Base-by-base conservation (phyloP, 2,888 invertebrate species). In the Drosophila nigritarsus region DNA sequence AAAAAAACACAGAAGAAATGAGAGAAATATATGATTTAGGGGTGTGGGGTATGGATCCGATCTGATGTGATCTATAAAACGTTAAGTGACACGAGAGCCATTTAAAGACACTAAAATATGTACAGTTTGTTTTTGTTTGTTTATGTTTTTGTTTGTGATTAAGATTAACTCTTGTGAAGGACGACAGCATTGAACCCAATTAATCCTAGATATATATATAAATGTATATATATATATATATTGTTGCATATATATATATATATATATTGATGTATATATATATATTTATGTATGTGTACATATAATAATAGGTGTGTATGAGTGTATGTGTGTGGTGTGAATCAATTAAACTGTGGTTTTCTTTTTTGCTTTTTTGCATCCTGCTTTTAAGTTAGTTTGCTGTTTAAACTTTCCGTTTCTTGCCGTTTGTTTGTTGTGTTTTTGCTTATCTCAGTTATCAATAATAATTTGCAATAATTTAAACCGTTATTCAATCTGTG, bases 121-220 rank as follows among this genome's bases (percentile, higher is more conserved):
- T 85, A 85, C 85, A 85, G 88, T 80, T 87, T 83, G 72, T 53
- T 56, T 55, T 48, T 48, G 15, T 55, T 61, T 32, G 32, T 63
- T 59, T 49, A 24, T 20, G 18, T 48, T 53, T 62, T 63, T 3
- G 29, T 66, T 58, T 64, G 61, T 67, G 66, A 75, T 82, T 75
- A 79, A 73, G 67, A 55, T 80, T 70, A 71, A 75, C 64, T 71
- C 79, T 82, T 78, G 81, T 87, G 70, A 74, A 80, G 86, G 89
- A 82, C 83, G 81, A 87, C 73, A 87, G 83, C 87, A 69, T 80
- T 89, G 78, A 83, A 83, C 89, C 83, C 83, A 89, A 78, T 81
- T 87, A 80, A 71, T 72, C 59, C 67, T 80, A 80, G 51, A 80
- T 62, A 42, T 60, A 54, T 68, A 70, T 70, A 48, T 65, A 30